Evolutionary conservation across 2,797 vertebrate species (phyloP).

Genomic region (Tokudaia tokunoshimensis): DNA sequence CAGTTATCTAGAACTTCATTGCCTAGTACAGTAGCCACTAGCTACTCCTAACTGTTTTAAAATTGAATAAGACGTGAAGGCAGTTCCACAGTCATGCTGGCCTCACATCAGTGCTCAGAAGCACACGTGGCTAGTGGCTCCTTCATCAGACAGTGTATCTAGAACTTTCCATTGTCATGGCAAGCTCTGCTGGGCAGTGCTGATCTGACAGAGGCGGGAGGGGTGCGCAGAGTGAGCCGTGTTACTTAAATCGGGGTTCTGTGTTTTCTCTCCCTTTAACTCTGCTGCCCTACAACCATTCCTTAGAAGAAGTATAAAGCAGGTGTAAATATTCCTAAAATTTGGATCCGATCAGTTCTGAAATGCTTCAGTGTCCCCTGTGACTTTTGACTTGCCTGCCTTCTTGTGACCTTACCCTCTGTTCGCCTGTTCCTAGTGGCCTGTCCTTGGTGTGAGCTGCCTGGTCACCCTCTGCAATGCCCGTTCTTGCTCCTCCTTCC

Average conservation of each 20-base stretch:
- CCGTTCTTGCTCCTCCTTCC: not conserved
- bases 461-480: not conserved
- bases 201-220: not conserved
- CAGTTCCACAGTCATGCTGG: not conserved
- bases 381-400: not conserved
- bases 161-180: not conserved
- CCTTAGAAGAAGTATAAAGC: conserved; percentile 33
- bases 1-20: not conserved
- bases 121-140: not conserved
- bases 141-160: rapidly evolving
- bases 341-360: not conserved
- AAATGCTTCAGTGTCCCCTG: not conserved
- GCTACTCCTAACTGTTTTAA: not conserved
- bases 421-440: not conserved
- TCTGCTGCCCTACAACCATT: not conserved
- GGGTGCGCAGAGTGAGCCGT: not conserved
- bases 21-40: not conserved
- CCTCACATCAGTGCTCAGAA: not conserved
- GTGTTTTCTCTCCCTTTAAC: conserved; percentile 8
- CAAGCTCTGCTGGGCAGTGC: not conserved
- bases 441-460: not conserved
- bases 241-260: not conserved
- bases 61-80: not conserved
- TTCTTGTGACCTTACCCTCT: not conserved
- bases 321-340: not conserved